phyloP scores from a whole-genome alignment of 2,113 vertebrate species.

The Semnornis frantzii region DNA sequence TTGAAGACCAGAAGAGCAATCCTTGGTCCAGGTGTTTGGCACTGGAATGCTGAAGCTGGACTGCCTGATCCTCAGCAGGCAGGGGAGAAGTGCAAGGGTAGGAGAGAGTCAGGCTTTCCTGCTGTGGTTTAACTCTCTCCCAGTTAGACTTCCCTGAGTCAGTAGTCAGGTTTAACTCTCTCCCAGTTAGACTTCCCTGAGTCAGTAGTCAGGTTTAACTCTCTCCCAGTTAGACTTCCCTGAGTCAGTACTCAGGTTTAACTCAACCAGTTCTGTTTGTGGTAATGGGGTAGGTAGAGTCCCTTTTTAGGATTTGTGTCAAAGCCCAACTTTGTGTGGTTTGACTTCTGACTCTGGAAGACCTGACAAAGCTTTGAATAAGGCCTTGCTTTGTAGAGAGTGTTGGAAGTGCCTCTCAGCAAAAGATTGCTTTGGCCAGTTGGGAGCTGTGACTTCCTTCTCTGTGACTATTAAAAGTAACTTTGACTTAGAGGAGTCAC shows the following conservation, averaged over 20 bases:
- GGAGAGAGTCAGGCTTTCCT: neutral
- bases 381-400: neutral
- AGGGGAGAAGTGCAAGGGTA: neutral
- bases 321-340: neutral
- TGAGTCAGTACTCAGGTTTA: no score
- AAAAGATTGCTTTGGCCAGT: neutral
- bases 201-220: no score
- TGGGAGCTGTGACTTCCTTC: neutral
- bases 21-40: neutral
- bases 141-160: no score
- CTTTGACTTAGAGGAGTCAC: neutral
- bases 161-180: no score
- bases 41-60: neutral
- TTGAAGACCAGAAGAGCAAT: neutral
- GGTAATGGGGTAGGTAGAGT: neutral
- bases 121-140: neutral
- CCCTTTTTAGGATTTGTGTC: neutral
- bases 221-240: no score
- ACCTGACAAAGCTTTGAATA: neutral
- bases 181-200: no score
- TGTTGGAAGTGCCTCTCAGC: neutral
- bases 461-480: neutral
- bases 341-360: neutral
- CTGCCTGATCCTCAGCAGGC: rapidly evolving
- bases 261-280: neutral